Conservation (phyloP, 2,797 vertebrate species). For the Alfaro cultratus region DNA sequence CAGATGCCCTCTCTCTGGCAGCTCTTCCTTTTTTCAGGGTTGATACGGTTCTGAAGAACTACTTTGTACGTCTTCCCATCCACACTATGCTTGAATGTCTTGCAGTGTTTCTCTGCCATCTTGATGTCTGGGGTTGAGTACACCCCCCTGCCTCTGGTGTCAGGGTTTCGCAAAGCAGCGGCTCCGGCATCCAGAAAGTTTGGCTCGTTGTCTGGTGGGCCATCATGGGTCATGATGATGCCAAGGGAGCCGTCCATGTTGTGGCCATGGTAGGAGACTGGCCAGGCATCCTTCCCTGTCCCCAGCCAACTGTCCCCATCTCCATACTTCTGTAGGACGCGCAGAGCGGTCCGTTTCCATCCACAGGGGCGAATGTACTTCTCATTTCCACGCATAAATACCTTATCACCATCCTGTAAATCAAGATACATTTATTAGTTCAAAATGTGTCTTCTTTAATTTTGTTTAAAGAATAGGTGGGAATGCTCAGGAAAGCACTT, state of each 20-base stretch:
- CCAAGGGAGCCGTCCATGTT: constrained; percentile 67
- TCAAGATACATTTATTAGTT: constrained; percentile 4
- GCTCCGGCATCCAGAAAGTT: constrained; percentile 33
- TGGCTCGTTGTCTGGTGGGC: neutral
- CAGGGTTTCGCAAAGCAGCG: rapidly evolving
- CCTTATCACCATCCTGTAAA: constrained; percentile 35
- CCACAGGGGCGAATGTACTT: constrained; percentile 69
- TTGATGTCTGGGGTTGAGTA: constrained; percentile 65
- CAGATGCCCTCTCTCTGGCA: constrained; percentile 59
- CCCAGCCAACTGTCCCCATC: constrained; percentile 61
- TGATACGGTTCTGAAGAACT: constrained; percentile 77
- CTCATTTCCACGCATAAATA: constrained; percentile 64
- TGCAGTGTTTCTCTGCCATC: constrained; percentile 53
- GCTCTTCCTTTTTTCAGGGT: constrained; percentile 24
- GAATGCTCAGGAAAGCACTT: neutral
- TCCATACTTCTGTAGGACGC: constrained; percentile 40
- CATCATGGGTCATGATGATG: constrained; percentile 48
- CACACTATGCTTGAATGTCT: constrained; percentile 60
- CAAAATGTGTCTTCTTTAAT: neutral
- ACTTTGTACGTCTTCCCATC: constrained; percentile 71
- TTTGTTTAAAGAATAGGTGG: neutral
- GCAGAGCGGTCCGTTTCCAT: constrained; percentile 69
- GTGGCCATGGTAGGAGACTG: constrained; percentile 70
- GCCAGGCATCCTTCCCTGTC: constrained; percentile 59
- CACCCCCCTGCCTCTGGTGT: constrained; percentile 49